Evolutionary conservation across 2,888 invertebrate species (phyloP), one percentile per base, ranked within the genome.

Genomic region (Crossocerus cetratus): DNA sequence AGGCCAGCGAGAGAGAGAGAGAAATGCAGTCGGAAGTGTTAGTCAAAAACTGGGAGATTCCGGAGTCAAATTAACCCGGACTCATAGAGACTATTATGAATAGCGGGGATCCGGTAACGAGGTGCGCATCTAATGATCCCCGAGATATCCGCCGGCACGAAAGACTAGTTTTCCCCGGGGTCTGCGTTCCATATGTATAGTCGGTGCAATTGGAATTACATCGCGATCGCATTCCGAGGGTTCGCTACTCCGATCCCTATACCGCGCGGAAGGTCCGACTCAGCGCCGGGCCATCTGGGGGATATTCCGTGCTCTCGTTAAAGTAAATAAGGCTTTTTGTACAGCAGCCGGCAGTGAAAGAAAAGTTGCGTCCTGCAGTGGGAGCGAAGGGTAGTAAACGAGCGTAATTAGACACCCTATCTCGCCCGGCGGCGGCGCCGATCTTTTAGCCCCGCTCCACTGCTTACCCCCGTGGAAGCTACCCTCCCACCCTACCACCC

Each of bases 331-430:
- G 69, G 72, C 72, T 53, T 20, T 69, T 77, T 78, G 62, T 55
- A 58, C 63, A 49, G 65, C 22, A 53, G 32, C 49, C 44, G 58
- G 57, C 18, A 69, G 66, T 65, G 73, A 72, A 77, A 77, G 73
- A 70, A 74, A 76, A 60, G 75, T 75, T 71, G 72, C 49, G 11
- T 42, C 21, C 54, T 57, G 42, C 60, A 60, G 61, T 65, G 60
- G 54, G 64, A 57, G 61, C 54, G 80, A 74, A 74, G 74, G 76
- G 76, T 80, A 75, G 81, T 76, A 83, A 83, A 84, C 80, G 84
- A 84, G 80, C 73, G 81, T 84, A 83, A 83, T 83, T 84, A 83
- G 83, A 77, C 80, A 82, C 78, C 78, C 78, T 75, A 69, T 76
- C 82, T 70, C 73, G 70, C 32, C 32, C 32, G 32, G 32, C 74